Conservation (phyloP, 92 coral and sea anemone species). For the Phenganax stokvisi region DNA sequence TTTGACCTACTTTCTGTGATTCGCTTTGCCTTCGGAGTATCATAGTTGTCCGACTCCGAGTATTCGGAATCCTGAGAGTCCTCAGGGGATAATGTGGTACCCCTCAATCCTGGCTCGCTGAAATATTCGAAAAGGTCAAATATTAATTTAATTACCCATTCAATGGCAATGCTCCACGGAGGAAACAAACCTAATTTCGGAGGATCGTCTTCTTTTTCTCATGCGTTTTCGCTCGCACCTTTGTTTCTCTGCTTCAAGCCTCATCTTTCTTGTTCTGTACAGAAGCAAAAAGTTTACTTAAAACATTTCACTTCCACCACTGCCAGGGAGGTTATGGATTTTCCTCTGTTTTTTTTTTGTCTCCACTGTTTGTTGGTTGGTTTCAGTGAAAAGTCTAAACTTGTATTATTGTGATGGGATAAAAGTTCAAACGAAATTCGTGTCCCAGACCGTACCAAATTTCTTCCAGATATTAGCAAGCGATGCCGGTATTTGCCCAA, state of each 20-base stretch:
- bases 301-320: not conserved
- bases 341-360: too few species aligned
- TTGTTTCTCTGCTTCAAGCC: not conserved
- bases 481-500: too few species aligned
- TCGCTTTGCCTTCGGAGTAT: constrained; percentile 7
- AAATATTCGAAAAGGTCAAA: not conserved
- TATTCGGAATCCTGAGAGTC: constrained; percentile 12
- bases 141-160: not conserved
- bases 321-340: not conserved
- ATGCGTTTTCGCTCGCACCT: not conserved
- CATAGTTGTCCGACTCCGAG: constrained; percentile 32
- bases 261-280: constrained; percentile 3
- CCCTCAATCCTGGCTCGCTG: not conserved
- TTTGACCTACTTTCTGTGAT: too few species aligned
- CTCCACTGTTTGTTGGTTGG: too few species aligned
- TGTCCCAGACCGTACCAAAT: too few species aligned
- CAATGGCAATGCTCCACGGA: not conserved
- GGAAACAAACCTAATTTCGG: constrained; percentile 2
- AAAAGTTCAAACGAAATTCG: too few species aligned
- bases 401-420: too few species aligned
- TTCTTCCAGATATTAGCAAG: too few species aligned
- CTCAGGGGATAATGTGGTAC: not conserved
- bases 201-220: constrained; percentile 2
- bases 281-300: not conserved
- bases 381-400: too few species aligned